Percentiles rank a stretch among this genome's conserved stretches.
Conservation (phyloP, 2,113 vertebrate genomes). For the Apistogramma diplotaenia region DNA sequence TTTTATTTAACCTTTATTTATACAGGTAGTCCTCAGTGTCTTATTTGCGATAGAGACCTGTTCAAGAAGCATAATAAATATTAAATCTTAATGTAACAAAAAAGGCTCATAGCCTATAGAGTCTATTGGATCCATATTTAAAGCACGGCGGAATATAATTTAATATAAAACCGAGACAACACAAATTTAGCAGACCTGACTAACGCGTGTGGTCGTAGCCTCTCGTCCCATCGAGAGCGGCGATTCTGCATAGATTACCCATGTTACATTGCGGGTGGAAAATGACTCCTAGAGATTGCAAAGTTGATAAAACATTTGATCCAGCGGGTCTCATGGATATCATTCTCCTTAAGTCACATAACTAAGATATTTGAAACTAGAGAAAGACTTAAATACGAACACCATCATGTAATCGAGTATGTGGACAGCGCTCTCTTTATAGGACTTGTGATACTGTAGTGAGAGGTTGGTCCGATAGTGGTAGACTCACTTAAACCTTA, state of each 20-base stretch:
- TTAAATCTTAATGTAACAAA: background rate
- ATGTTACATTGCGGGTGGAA: background rate
- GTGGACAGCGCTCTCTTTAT: background rate
- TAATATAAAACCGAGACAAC: background rate
- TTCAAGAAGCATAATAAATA: too few relatives aligned
- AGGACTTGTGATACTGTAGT: too few relatives aligned
- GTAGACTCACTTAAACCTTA: background rate
- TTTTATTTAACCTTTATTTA: too few relatives aligned
- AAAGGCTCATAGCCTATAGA: accelerated
- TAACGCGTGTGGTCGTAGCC: background rate
- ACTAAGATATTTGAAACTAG: background rate
- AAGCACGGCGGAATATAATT: background rate
- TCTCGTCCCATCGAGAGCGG: background rate
- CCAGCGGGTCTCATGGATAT: accelerated
- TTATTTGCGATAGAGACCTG: too few relatives aligned
- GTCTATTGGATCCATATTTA: accelerated
- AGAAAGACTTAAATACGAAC: accelerated
- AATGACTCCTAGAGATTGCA: background rate
- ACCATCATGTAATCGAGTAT: background rate
- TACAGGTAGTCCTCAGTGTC: too few relatives aligned
- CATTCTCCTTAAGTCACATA: accelerated
- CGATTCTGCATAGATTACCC: background rate
- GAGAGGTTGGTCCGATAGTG: background rate
- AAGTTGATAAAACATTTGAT: background rate
- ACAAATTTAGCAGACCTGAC: background rate